Conservation (phyloP, 2,888 invertebrate genomes). For the Rotaria socialis region DNA sequence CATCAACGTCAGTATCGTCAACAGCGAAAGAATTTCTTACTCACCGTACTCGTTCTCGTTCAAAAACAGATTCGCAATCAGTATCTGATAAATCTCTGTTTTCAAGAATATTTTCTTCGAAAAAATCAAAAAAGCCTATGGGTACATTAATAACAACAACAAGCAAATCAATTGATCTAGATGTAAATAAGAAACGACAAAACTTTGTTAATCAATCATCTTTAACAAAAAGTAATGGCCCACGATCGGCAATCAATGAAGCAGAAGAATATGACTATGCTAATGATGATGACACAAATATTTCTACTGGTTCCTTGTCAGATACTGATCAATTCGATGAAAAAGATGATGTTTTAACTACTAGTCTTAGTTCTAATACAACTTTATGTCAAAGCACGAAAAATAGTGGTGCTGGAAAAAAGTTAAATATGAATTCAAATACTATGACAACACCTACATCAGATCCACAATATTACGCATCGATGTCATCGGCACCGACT, state of each 20-base stretch:
- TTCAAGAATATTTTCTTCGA: slow-evolving; percentile 6
- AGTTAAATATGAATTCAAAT: not conserved
- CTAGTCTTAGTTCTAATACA: not conserved
- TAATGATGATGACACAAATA: not conserved
- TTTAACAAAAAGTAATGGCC: not conserved
- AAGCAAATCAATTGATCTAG: not conserved
- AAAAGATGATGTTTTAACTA: not conserved
- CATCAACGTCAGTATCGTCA: not conserved
- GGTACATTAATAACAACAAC: not conserved
- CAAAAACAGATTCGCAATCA: slow-evolving; percentile 1
- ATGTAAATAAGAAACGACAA: not conserved
- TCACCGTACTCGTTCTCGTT: not conserved
- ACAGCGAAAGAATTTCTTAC: not conserved
- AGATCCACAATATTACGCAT: slow-evolving; percentile 18
- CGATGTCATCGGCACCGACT: not conserved
- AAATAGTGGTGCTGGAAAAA: not conserved
- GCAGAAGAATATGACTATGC: not conserved
- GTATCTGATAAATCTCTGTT: slow-evolving; percentile 3
- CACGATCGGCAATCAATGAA: not conserved
- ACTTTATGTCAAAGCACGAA: not conserved
- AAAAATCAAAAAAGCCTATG: not conserved
- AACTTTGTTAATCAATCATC: not conserved
- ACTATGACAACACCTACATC: not conserved
- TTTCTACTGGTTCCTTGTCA: not conserved
- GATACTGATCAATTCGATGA: not conserved